Evolutionary conservation across 2,113 vertebrate genomes (phyloP).

Genomic region (Tupaia chinensis): DNA sequence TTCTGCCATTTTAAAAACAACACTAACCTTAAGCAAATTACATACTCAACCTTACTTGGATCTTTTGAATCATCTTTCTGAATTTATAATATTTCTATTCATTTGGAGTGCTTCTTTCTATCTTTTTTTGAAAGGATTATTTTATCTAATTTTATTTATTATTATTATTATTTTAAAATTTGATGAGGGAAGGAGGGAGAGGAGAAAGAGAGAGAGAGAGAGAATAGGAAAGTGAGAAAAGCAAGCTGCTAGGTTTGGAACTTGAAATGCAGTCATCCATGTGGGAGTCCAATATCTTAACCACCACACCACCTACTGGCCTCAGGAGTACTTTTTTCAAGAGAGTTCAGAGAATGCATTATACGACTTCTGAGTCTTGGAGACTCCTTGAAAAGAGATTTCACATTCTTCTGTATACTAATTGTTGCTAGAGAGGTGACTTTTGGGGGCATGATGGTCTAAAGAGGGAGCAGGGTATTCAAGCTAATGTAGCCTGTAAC

Average conservation of each 20-base stretch:
- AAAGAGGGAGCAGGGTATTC: not conserved
- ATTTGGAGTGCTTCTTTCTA: not conserved
- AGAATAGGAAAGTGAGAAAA: too few species aligned
- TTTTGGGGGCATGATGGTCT: not conserved
- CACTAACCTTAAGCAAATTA: not conserved
- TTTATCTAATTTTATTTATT: too few species aligned
- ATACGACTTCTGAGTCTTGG: not conserved
- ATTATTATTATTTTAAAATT: too few species aligned
- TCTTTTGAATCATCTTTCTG: not conserved
- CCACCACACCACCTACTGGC: too few species aligned
- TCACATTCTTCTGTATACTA: not conserved
- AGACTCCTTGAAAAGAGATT: not conserved
- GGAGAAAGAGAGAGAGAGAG: too few species aligned
- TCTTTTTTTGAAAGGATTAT: too few species aligned
- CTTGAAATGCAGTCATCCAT: too few species aligned
- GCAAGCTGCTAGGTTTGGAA: too few species aligned
- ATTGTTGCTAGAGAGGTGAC: not conserved
- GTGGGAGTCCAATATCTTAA: too few species aligned
- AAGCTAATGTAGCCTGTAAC: not conserved
- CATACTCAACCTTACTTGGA: not conserved
- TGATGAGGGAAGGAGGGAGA: too few species aligned
- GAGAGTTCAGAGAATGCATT: not conserved
- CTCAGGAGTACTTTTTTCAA: not conserved
- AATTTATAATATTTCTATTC: not conserved
- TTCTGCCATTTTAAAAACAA: not conserved